These are phyloP conservation scores for Hipposideros larvatus DNA, from an alignment of 2,797 vertebrate species.

Conservation along the genomic window DNA sequence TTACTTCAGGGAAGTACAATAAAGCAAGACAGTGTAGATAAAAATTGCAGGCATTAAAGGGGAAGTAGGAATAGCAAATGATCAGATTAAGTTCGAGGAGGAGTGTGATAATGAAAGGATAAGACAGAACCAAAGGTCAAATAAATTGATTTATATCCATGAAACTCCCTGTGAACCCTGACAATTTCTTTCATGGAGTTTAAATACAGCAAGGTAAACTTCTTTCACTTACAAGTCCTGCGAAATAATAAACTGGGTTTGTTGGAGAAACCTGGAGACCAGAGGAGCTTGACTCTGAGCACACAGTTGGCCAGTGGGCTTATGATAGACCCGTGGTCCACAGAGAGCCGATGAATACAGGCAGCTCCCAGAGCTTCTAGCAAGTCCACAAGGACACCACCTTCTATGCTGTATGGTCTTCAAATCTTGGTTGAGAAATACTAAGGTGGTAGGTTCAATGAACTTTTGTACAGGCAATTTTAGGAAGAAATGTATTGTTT, in stretches of 20 bases:
- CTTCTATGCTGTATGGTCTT: neutral
- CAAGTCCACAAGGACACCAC: accelerated
- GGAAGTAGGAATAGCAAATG: neutral
- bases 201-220: neutral
- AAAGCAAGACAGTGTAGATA: conserved; percentile 37
- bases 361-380: neutral
- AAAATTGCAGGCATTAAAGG: conserved; percentile 52
- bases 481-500: conserved; percentile 5
- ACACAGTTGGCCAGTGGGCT: neutral
- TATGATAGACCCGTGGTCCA: neutral
- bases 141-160: conserved; percentile 41
- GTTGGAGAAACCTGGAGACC: neutral
- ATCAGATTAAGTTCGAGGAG: conserved; percentile 14
- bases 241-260: neutral
- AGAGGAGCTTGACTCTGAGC: neutral
- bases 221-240: conserved; percentile 18
- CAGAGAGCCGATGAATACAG: neutral
- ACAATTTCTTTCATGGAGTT: neutral
- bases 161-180: neutral
- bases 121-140: conserved; percentile 35
- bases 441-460: neutral
- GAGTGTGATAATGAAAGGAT: neutral
- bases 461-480: neutral
- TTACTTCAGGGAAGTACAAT: conserved; percentile 30
- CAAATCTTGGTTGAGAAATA: neutral